A percentile compares a stretch with the other conserved stretches of the same genome.
Evolutionary conservation across 2,113 vertebrate species (phyloP).

Genomic region (Gnathonemus echidnorhynchus): DNA sequence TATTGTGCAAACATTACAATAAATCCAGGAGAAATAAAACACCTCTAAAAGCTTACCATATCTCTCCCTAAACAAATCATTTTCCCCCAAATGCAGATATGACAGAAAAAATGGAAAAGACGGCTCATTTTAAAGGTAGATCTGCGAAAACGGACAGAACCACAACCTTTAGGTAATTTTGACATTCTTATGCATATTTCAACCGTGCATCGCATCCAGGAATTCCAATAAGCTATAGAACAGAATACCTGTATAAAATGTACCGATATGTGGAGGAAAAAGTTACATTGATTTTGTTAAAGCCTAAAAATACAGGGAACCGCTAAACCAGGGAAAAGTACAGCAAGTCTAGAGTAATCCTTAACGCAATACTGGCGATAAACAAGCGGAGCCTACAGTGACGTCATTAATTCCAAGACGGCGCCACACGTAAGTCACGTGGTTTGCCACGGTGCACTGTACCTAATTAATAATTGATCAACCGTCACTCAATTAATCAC

Average conservation of each 20-base stretch:
- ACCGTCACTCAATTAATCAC: not conserved
- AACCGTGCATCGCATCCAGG: conserved; percentile 30
- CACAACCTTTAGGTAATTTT: not conserved
- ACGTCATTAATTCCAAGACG: not conserved
- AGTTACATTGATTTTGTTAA: conserved; percentile 19
- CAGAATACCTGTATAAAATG: conserved; percentile 19
- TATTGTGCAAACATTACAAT: conserved; percentile 28
- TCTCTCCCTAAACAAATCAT: not conserved
- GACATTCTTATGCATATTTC: conserved; percentile 40
- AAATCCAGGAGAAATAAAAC: conserved; percentile 14
- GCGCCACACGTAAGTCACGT: not conserved
- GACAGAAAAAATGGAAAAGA: conserved; percentile 9
- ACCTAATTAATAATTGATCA: not conserved
- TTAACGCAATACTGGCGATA: not conserved
- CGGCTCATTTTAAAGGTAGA: conserved; percentile 8
- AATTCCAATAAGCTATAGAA: conserved; percentile 31
- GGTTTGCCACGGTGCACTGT: not conserved
- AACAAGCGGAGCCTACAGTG: not conserved
- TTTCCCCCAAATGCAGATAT: conserved; percentile 9
- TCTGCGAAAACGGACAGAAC: not conserved
- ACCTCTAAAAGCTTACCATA: conserved; percentile 9
- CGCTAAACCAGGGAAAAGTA: not conserved
- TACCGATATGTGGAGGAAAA: conserved; percentile 24
- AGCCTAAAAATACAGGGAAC: not conserved
- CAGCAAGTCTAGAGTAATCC: not conserved